Evolutionary conservation across 92 coral and sea anemone species (phyloP), one percentile per base, ranked within the genome.

Genomic region (Heteractis magnifica): DNA sequence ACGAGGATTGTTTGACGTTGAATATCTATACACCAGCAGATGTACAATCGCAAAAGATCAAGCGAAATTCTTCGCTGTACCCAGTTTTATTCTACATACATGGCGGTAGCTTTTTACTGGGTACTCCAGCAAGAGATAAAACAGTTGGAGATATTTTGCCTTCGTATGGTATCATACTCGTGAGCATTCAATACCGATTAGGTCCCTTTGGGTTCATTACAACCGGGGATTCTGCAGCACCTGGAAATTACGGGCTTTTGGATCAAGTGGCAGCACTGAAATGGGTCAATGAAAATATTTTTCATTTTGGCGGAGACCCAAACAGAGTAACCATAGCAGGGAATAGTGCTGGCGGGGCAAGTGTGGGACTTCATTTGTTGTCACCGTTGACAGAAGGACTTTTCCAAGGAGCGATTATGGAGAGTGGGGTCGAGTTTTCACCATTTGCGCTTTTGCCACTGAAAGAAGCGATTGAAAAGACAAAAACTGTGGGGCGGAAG

Each of bases 281-380:
- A 56, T 95, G 98, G 98, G 88, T 92, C 65, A 86, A 90, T 65
- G 90, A 92, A 68, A 94, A 95, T 70, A 95, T 95, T 55, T 19
- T 72, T 20, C 81, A 58, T 15, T 95, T 95, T 58, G 95, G 97
- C 3, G 98, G 98, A 8, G 93, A 95, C 65, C 93, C 93, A n/a
- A 80, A 85, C n/a, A 84, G 79, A 6, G 89, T 95, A 14, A 95
- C 98, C 71, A 85, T 90, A 70, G 88, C 91, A 60, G 98, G 98
- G n/a, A 94, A 93, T 26, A 95, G 98, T 77, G 89, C 98, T 13
- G 98, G 98, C 15, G 98, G 95, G 58, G 88, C 96, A 23, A 95
- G 98, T 78, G 98, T 95, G 23, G 95, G 94, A 5, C 90, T 95
- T n/a, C 98, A 94, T 72, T 51, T 95, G 10, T 71, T 95, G 77